phyloP scores from a whole-genome alignment of 2,797 vertebrate species.

The Natrix natrix region DNA sequence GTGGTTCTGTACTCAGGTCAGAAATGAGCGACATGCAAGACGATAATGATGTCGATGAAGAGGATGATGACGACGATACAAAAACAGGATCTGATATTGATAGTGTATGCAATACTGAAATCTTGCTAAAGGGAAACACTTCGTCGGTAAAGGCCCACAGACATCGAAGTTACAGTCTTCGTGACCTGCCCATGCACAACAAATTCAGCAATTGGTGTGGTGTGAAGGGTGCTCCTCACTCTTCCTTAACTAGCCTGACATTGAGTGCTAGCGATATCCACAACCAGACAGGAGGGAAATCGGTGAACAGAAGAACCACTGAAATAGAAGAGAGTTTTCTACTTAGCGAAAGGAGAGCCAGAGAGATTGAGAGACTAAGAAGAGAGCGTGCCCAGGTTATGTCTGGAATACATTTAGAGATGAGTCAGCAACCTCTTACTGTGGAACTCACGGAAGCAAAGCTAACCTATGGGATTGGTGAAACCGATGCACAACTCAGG shows the following conservation, averaged over 20 bases:
- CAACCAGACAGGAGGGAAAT: conserved; percentile 41
- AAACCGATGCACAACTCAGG: conserved; percentile 85
- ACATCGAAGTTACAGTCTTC: conserved; percentile 55
- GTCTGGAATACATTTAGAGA: conserved; percentile 78
- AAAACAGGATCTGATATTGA: conserved; percentile 72
- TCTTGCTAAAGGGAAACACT: conserved; percentile 74
- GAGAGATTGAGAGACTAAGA: conserved; percentile 78
- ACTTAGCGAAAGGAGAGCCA: conserved; percentile 58
- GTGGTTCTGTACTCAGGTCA: conserved; percentile 40
- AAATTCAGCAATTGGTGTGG: conserved; percentile 92
- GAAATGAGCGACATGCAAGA: conserved; percentile 44
- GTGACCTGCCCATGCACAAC: conserved; percentile 85
- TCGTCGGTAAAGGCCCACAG: conserved; percentile 40
- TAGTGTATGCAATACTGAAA: conserved; percentile 84
- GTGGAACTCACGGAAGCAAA: conserved; percentile 90
- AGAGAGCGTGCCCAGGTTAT: conserved; percentile 83
- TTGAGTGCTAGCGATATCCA: conserved; percentile 41
- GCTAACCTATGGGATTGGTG: conserved; percentile 84
- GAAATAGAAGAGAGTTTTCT: conserved; percentile 45
- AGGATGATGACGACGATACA: conserved; percentile 40
- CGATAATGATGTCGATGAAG: conserved; percentile 21
- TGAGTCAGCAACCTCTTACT: conserved; percentile 80
- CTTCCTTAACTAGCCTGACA: conserved; percentile 25
- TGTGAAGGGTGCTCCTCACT: conserved; percentile 66
- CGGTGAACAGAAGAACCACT: neutral